Evolutionary conservation across 2,797 vertebrate species (phyloP).

Genomic region (Eremophila alpestris): DNA sequence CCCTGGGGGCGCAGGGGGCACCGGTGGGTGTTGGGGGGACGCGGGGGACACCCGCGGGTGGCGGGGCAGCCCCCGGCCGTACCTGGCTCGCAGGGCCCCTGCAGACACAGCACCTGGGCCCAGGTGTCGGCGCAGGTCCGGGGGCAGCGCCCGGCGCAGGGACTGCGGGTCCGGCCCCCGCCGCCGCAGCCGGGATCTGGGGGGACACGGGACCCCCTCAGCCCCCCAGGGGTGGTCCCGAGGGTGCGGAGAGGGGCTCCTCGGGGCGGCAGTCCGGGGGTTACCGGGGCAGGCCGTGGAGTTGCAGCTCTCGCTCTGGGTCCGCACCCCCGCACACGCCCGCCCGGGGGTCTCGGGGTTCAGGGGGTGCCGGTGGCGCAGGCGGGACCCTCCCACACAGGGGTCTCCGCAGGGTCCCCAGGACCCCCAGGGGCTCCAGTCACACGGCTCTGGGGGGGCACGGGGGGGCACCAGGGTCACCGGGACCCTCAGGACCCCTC

Average conservation of each 20-base stretch:
- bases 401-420: slow-evolving; percentile 88
- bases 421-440: slow-evolving; percentile 84
- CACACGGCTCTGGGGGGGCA: slow-evolving; percentile 78
- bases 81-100: slow-evolving; percentile 86
- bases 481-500: background rate
- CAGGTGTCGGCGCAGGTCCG: slow-evolving; percentile 87
- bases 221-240: background rate
- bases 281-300: slow-evolving; percentile 85
- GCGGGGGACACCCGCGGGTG: slow-evolving; percentile 5
- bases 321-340: slow-evolving; percentile 76
- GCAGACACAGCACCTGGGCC: slow-evolving; percentile 89
- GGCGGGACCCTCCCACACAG: slow-evolving; percentile 85
- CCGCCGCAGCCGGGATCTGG: slow-evolving; percentile 86
- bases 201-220: background rate
- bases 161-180: slow-evolving; percentile 63
- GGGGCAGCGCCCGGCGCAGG: slow-evolving; percentile 88
- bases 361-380: slow-evolving; percentile 77
- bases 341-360: background rate
- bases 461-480: background rate
- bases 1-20: too few relatives aligned
- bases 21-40: too few relatives aligned
- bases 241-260: background rate
- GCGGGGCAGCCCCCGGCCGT: background rate
- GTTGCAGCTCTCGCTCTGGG: slow-evolving; percentile 89
- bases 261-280: accelerated